Evolutionary conservation across 2,888 invertebrate species (phyloP).

Genomic region (Thumatha senex): DNA sequence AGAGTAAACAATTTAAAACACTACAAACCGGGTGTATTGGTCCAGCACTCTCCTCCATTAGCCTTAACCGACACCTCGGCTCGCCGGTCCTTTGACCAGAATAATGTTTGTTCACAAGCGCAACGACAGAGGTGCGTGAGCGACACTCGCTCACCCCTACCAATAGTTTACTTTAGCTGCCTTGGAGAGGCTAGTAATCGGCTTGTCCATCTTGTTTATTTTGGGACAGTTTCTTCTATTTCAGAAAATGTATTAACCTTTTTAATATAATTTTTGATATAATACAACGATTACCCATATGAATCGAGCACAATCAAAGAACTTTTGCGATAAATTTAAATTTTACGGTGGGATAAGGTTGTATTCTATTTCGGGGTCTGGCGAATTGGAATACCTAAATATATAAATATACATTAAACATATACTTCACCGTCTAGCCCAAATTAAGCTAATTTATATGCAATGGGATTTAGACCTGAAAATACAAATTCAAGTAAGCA

Average conservation of each 20-base stretch:
- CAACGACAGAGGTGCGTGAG: constrained; percentile 61
- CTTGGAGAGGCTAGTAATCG: constrained; percentile 51
- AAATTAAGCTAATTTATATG: too few species aligned
- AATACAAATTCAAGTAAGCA: too few species aligned
- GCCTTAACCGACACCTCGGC: constrained; percentile 72
- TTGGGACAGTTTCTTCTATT: constrained; percentile 26
- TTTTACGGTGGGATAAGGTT: too few species aligned
- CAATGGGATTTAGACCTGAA: too few species aligned
- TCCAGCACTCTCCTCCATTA: constrained; percentile 82
- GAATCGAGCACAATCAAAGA: too few species aligned
- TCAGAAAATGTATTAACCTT: not conserved
- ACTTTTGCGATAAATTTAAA: too few species aligned
- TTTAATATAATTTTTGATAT: not conserved
- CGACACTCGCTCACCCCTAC: constrained; percentile 66
- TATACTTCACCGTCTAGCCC: too few species aligned
- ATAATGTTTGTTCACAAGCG: constrained; percentile 66
- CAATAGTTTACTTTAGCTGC: constrained; percentile 64
- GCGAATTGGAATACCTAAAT: too few species aligned
- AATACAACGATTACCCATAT: too few species aligned
- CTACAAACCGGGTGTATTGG: constrained; percentile 76
- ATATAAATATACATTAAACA: too few species aligned
- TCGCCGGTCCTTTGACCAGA: constrained; percentile 70
- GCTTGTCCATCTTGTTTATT: constrained; percentile 50
- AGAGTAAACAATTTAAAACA: constrained; percentile 83
- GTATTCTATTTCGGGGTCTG: too few species aligned